Conservation (phyloP, 37 sponge, comb jelly and placozoan genomes). For the Beroe ovata region DNA sequence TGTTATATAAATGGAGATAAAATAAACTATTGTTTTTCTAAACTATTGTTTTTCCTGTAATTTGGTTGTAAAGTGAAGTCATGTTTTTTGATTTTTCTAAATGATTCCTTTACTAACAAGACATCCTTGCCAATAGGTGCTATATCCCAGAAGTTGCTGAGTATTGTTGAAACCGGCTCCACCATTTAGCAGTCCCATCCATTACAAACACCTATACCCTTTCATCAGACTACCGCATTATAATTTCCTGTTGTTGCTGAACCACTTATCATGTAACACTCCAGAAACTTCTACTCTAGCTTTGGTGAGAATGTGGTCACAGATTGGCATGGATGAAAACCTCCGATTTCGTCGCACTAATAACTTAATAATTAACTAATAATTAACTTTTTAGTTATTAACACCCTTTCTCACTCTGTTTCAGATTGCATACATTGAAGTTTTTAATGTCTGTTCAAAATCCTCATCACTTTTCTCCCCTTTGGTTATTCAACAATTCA, state of each 20-base stretch:
- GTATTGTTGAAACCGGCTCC: slow-evolving; percentile 12
- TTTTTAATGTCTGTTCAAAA: slow-evolving; percentile 68
- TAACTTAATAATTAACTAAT: no score
- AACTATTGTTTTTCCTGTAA: no score
- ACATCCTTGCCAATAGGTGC: neutral
- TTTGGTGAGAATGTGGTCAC: slow-evolving; percentile 31
- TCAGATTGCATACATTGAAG: slow-evolving; percentile 54
- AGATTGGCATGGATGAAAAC: neutral
- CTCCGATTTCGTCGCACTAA: no score
- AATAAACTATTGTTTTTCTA: no score
- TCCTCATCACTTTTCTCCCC: slow-evolving; percentile 61
- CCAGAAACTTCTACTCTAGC: neutral
- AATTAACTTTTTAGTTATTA: neutral
- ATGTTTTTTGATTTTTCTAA: no score
- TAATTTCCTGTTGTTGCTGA: neutral
- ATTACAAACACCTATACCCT: slow-evolving; percentile 9
- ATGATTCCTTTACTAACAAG: neutral
- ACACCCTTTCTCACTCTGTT: neutral
- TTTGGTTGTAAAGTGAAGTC: no score
- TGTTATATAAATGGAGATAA: no score
- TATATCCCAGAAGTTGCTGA: slow-evolving; percentile 9
- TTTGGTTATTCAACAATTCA: slow-evolving; percentile 58
- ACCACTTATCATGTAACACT: slow-evolving; percentile 37
- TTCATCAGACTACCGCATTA: slow-evolving; percentile 1
- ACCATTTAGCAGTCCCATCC: slow-evolving; percentile 48